Evolutionary conservation across 1,140 invertebrate species (phyloP), one percentile per base, ranked within the genome.

Genomic region (Trichomalopsis sarcophagae): DNA sequence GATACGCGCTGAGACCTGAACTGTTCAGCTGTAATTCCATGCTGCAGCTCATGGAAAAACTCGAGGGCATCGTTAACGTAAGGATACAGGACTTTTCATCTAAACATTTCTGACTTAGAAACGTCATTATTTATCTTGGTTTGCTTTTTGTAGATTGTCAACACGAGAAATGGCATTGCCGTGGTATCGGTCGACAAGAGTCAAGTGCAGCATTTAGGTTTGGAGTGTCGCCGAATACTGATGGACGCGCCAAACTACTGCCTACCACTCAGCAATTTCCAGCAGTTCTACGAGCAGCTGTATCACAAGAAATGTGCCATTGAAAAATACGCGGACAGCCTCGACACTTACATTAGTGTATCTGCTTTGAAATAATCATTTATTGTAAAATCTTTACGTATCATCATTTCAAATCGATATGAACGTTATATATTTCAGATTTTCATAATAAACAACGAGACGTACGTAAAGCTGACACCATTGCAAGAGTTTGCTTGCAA

Each of bases 401-500:
- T 27, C 82, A 36, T 50, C 14, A 2, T 76, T 75, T 47, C 14
- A 73, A 76, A 44, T 68, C 76, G 78, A 84, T 50, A 75, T 76
- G 68, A 84, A 85, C 83, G 87, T 81, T 90, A 81, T 76, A 7
- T 2, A 55, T 71, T 91, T 88, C n/a, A 92, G 91, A 90, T 92
- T 68, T 87, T 86, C 77, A 88, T 40, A 23, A 81, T 89, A 75
- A 91, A 91, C 14, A 91, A 90, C 9, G 92, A 94, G 47, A 86
- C 89, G 4, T 91, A 89, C 36, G 93, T 96, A 23, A 92, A 94
- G 86, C 89, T 96, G 23, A 94, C 93, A 5, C 92, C 94, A 4
- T 88, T 96, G 30, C 94, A 95, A 87, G 89, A 93, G 62, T 95
- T 96, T 81, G 95, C 94, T 1, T 93, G 94, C 75, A 93, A 96